These are phyloP conservation scores for Esox niger DNA, from an alignment of 2,113 vertebrate species.

Conservation along the genomic window DNA sequence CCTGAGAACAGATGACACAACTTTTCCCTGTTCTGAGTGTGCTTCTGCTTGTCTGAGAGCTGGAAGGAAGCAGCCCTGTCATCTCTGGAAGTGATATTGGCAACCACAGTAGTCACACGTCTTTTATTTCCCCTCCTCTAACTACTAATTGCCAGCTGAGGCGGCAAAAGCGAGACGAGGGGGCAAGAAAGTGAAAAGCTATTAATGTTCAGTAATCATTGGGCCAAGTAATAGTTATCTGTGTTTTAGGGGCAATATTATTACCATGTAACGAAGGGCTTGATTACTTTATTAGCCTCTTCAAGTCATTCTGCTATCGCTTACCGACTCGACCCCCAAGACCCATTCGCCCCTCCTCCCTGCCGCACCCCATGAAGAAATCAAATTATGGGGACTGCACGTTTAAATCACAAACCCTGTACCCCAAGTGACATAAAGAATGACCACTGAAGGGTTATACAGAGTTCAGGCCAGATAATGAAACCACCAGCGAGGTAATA, in stretches of 20 bases:
- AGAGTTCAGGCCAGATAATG: constrained; percentile 83
- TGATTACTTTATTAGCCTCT: constrained; percentile 79
- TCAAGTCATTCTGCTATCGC: constrained; percentile 74
- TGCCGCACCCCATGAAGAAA: constrained; percentile 70
- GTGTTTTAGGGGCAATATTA: constrained; percentile 78
- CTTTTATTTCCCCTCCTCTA: constrained; percentile 38
- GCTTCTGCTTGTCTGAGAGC: neutral
- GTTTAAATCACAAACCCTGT: constrained; percentile 78
- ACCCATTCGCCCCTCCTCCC: constrained; percentile 41
- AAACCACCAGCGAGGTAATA: constrained; percentile 82
- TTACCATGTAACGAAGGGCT: constrained; percentile 76
- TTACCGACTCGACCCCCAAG: constrained; percentile 64
- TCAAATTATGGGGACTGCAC: constrained; percentile 81
- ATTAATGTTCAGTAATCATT: constrained; percentile 72
- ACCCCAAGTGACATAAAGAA: constrained; percentile 82
- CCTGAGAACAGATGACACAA: too few relatives aligned
- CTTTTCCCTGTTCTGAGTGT: constrained; percentile 5
- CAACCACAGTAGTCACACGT: constrained; percentile 20
- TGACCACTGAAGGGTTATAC: constrained; percentile 77
- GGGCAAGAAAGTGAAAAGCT: constrained; percentile 41
- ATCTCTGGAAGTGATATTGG: constrained; percentile 13
- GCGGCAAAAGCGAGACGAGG: constrained; percentile 10
- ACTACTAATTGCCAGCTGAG: constrained; percentile 58
- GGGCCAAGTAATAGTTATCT: constrained; percentile 73
- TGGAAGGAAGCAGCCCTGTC: neutral